Evolutionary conservation across 2,888 invertebrate species (phyloP).

Genomic region (Drosophila borborema): DNA sequence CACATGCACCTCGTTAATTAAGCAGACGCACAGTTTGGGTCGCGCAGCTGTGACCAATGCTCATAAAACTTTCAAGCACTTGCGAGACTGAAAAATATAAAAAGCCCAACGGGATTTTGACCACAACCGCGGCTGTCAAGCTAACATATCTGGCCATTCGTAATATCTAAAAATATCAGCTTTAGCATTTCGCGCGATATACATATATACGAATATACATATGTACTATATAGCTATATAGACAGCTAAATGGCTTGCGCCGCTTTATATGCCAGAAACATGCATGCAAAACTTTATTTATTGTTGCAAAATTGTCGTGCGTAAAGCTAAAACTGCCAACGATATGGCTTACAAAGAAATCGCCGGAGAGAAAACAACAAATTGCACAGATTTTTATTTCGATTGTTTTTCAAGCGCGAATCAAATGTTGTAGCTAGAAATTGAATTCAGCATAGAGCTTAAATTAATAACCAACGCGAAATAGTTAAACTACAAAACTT

Average conservation of each 20-base stretch:
- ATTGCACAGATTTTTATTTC: not conserved
- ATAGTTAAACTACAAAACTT: not conserved
- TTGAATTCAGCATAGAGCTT: not conserved
- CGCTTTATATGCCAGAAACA: conserved; percentile 20
- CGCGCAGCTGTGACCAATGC: not conserved
- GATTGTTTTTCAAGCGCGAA: too few species aligned
- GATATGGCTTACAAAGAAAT: not conserved
- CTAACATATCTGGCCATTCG: conserved; percentile 10
- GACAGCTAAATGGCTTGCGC: conserved; percentile 7
- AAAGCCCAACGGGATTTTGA: conserved; percentile 1
- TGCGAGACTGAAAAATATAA: not conserved
- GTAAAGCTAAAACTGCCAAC: conserved; percentile 12
- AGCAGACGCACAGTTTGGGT: conserved; percentile 21
- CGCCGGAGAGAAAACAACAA: not conserved
- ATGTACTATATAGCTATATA: not conserved
- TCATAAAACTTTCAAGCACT: conserved; percentile 13
- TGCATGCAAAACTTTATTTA: conserved; percentile 24
- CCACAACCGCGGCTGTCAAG: conserved; percentile 12
- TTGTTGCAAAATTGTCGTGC: conserved; percentile 6
- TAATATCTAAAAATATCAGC: conserved; percentile 18
- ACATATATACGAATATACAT: not conserved
- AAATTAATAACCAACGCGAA: not conserved
- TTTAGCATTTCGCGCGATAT: not conserved
- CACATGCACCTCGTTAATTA: conserved; percentile 44
- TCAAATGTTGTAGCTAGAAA: not conserved